Base-by-base conservation (phyloP, 2,888 invertebrate species). In the Marronus borbonicus region DNA sequence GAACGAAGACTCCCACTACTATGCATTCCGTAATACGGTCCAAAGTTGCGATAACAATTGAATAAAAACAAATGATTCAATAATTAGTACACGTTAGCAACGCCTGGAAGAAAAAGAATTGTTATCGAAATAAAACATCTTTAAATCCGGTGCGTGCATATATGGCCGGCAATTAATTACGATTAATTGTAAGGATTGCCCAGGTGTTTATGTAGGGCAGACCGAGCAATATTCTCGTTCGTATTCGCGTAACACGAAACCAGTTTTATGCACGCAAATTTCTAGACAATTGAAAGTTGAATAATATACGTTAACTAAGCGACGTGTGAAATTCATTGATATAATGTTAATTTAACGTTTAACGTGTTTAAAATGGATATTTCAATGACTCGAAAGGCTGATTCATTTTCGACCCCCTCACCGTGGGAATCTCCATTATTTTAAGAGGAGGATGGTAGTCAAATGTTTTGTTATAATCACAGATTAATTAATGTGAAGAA, bases 181-280 rank as follows among this genome's bases (percentile, higher is more conserved):
- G 24, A 62, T 31, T 62, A 62, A 62, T 62, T 62, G 62, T 62
- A 62, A 62, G 62, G 62, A 62, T 62, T 31, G 62, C 62, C 66
- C 66, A 66, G 66, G 66, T 66, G 66, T 66, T 44, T 66, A 66
- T 66, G 66, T 66, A 66, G 66, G 44, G 66, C 66, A 66, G 14
- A 44, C 49, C 3, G 7, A 49, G 17, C 66, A 66, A 66, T 66
- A 66, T 66, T 12, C 17, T 17, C 66, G n/a, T 39, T 31, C 64
- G 39, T 36, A 64, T 36, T 14, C 12, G 14, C 31, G 64, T 31
- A 64, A 58, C 20, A 20, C 20, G 20, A 58, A 58, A 58, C 55
- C 55, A 58, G 55, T 58, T 58, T 8, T 58, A 58, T 58, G 55
- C 55, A 58, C 55, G 55, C 20, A 58, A 58, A 58, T 20, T 58